Conservation (phyloP, 2,113 vertebrate genomes). For the Thermophis baileyi region DNA sequence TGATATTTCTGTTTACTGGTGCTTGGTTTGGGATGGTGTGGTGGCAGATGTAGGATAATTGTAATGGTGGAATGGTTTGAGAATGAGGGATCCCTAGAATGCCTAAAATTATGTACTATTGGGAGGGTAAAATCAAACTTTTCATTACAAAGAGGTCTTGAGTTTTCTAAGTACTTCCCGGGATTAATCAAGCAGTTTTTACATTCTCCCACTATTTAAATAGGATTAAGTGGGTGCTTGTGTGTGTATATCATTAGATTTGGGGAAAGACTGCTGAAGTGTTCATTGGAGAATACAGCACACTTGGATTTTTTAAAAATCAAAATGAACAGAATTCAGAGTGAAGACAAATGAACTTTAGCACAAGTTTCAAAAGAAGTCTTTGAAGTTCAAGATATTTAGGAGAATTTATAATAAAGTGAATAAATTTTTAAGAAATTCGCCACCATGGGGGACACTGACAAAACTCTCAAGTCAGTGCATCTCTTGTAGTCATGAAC, state of each 20-base stretch:
- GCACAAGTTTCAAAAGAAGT: constrained; percentile 34
- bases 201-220: constrained; percentile 25
- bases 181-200: constrained; percentile 44
- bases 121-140: constrained; percentile 44
- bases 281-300: constrained; percentile 11
- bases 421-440: constrained; percentile 33
- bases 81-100: not conserved
- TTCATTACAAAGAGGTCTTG: constrained; percentile 46
- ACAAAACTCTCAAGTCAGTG: not conserved
- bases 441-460: constrained; percentile 14
- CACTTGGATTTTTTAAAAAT: constrained; percentile 39
- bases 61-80: not conserved
- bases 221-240: not conserved
- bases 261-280: not conserved
- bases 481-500: not conserved
- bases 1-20: not conserved
- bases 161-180: constrained; percentile 41
- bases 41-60: not conserved
- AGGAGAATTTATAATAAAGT: constrained; percentile 32
- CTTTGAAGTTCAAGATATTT: constrained; percentile 42
- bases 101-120: not conserved
- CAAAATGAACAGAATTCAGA: constrained; percentile 49
- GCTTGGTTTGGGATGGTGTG: not conserved
- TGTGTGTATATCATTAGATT: constrained; percentile 6
- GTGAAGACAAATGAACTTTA: constrained; percentile 44